phyloP scores from a whole-genome alignment of 2,797 vertebrate genomes.

The Phalanger gymnotis region DNA sequence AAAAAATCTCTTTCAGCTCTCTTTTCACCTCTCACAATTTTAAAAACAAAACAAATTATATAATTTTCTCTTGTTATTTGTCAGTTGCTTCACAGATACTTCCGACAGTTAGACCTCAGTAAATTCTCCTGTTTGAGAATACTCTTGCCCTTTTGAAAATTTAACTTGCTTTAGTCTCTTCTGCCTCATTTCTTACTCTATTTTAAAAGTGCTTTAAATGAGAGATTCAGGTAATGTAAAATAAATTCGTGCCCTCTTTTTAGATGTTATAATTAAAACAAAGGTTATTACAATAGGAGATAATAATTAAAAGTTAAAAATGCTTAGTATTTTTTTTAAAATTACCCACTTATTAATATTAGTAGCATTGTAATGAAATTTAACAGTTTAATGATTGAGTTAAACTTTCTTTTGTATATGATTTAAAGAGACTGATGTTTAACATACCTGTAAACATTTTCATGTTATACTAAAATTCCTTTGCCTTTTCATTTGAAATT shows the following conservation, averaged over 20 bases:
- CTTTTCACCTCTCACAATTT: neutral
- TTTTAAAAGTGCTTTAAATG: neutral
- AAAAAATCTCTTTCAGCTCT: neutral
- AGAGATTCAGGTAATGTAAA: neutral
- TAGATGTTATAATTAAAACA: neutral
- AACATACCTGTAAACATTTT: neutral
- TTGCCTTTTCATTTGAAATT: neutral
- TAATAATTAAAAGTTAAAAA: neutral
- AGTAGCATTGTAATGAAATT: neutral
- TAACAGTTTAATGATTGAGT: neutral
- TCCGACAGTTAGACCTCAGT: neutral
- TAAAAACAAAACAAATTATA: neutral
- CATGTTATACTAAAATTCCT: neutral
- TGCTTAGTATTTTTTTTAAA: neutral
- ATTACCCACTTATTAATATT: neutral
- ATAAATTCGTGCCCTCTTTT: neutral
- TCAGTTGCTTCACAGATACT: neutral
- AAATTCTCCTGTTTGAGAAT: conserved; percentile 9
- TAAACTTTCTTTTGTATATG: neutral
- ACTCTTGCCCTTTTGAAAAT: neutral
- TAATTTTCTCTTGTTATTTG: neutral
- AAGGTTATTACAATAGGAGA: neutral
- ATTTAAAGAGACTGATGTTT: neutral
- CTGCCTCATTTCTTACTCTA: neutral
- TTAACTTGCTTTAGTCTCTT: neutral